Percentiles rank a stretch among this genome's conserved stretches.
These are phyloP conservation scores for Arctia plantaginis DNA, from an alignment of 2,888 invertebrate genomes.

Conservation along the genomic window DNA sequence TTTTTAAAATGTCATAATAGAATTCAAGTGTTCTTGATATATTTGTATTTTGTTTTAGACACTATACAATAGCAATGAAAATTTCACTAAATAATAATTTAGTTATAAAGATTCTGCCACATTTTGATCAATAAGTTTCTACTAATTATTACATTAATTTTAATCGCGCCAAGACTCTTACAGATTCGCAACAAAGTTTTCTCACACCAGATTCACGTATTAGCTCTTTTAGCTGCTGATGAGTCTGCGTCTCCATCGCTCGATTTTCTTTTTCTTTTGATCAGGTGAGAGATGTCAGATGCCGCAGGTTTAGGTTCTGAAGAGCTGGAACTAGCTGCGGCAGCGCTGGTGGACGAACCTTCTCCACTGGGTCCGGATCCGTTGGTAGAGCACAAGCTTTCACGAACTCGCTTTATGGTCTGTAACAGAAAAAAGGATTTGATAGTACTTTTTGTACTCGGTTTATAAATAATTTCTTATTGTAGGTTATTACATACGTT, in stretches of 20 bases:
- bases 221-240: constrained; percentile 87
- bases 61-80: neutral
- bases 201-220: constrained; percentile 63
- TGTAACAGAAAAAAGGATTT: constrained; percentile 52
- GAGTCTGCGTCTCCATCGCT: constrained; percentile 87
- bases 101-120: constrained; percentile 5
- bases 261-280: constrained; percentile 91
- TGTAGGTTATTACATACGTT: no score
- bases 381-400: constrained; percentile 68
- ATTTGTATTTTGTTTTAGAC: neutral
- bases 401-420: constrained; percentile 79
- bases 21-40: neutral
- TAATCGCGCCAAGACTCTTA: constrained; percentile 36
- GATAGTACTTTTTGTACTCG: neutral
- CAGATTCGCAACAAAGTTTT: constrained; percentile 22
- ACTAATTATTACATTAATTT: constrained; percentile 21
- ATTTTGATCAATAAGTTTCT: neutral
- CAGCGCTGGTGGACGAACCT: constrained; percentile 54
- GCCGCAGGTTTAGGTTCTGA: constrained; percentile 87
- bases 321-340: constrained; percentile 57
- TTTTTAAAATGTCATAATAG: neutral
- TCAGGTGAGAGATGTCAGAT: constrained; percentile 93
- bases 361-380: constrained; percentile 65
- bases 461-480: neutral
- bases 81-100: neutral